Evolutionary conservation across 2,888 invertebrate species (phyloP).

Genomic region (Pyrgus malvae): DNA sequence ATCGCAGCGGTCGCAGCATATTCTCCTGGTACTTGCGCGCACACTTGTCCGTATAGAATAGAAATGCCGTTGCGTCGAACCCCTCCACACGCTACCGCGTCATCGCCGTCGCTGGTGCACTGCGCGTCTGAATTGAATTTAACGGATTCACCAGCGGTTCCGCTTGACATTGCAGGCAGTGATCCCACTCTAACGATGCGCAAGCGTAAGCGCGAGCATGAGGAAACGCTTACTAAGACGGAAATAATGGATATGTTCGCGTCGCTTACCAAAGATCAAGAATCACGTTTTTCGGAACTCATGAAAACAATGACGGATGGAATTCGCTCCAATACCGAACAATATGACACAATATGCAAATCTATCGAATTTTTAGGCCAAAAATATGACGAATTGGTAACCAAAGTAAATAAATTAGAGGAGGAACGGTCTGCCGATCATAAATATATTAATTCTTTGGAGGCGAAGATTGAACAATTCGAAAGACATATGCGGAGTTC

Average conservation of each 20-base stretch:
- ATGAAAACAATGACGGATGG: constrained; percentile 9
- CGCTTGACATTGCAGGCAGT: not conserved
- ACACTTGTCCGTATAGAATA: not conserved
- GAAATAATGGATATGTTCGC: constrained; percentile 16
- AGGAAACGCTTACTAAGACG: not conserved
- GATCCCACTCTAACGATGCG: constrained; percentile 3
- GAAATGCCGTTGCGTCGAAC: constrained; percentile 10
- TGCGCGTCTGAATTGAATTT: constrained; percentile 1
- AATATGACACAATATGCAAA: constrained; percentile 1
- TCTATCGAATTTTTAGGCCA: constrained; percentile 13
- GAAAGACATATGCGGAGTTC: constrained; percentile 8
- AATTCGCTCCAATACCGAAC: constrained; percentile 10
- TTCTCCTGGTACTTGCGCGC: not conserved
- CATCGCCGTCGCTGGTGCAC: constrained; percentile 4
- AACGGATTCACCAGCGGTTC: not conserved
- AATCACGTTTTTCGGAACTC: not conserved
- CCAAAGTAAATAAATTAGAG: constrained; percentile 8
- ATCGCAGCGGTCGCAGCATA: not conserved
- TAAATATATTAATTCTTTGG: constrained; percentile 9
- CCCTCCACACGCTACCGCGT: not conserved
- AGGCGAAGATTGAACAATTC: constrained; percentile 1
- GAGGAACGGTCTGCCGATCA: constrained; percentile 4
- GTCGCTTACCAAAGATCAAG: constrained; percentile 10
- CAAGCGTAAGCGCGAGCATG: constrained; percentile 4
- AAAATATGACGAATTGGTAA: constrained; percentile 18